A percentile compares a stretch with the other conserved stretches of the same genome.
Conservation (phyloP, 2,113 vertebrate species). For the Macheiramphus alcinus region DNA sequence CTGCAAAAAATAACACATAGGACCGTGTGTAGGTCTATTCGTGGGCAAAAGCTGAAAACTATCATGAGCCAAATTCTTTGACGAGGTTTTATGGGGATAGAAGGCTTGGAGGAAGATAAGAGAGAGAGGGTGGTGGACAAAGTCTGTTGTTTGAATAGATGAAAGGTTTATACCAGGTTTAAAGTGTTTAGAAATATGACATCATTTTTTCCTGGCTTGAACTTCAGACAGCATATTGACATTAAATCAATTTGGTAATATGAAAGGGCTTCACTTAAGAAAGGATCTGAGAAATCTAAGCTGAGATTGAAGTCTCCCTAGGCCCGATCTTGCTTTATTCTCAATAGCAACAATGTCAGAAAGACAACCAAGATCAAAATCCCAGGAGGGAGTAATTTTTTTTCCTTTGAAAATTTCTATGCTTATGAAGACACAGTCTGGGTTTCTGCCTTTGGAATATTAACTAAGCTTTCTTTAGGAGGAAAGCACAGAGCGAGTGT, state of each 20-base stretch:
- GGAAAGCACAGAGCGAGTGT: neutral
- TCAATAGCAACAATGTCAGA: neutral
- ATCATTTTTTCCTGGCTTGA: neutral
- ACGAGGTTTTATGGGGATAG: neutral
- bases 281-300: neutral
- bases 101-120: neutral
- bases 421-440: neutral
- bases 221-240: neutral
- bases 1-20: neutral
- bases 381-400: neutral
- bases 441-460: neutral
- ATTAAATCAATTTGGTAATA: neutral
- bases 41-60: neutral
- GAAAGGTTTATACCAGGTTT: neutral
- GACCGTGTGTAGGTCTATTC: neutral
- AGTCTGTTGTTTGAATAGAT: neutral
- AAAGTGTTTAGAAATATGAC: neutral
- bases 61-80: neutral
- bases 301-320: neutral
- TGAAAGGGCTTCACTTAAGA: neutral
- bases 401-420: neutral
- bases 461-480: neutral
- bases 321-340: neutral
- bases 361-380: neutral
- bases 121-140: neutral